Evolutionary conservation across 2,113 vertebrate species (phyloP).

Genomic region (Panthera tigris): DNA sequence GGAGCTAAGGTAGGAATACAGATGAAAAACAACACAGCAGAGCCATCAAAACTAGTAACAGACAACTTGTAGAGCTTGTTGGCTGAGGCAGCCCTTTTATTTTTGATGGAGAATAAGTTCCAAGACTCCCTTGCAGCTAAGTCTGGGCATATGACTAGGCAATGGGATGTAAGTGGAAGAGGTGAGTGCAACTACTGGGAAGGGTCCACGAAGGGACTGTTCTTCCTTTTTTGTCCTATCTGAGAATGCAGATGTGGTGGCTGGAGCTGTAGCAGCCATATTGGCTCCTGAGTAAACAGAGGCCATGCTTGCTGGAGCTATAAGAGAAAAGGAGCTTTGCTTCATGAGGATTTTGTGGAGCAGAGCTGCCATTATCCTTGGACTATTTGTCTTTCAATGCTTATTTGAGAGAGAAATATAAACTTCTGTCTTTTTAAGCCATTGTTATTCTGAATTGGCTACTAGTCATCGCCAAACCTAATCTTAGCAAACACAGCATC

Average conservation of each 20-base stretch:
- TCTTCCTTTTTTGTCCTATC: background rate
- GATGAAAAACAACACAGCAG: background rate
- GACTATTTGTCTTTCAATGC: background rate
- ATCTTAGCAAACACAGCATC: background rate
- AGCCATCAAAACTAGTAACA: background rate
- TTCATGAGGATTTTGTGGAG: background rate
- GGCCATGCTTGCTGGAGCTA: background rate
- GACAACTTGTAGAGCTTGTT: background rate
- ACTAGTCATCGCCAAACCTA: background rate
- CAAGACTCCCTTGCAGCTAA: background rate
- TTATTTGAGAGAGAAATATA: conserved; percentile 1
- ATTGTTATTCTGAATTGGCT: conserved; percentile 12
- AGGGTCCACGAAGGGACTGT: background rate
- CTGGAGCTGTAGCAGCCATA: background rate
- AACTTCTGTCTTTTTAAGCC: background rate
- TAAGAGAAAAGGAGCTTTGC: background rate
- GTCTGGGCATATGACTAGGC: background rate
- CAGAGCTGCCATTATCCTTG: background rate
- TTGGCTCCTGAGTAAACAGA: background rate
- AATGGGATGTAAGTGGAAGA: background rate
- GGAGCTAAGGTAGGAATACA: background rate
- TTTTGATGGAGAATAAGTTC: background rate
- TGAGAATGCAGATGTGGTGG: background rate
- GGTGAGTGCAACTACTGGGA: background rate
- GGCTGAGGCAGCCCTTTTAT: background rate